Evolutionary conservation across 1,140 invertebrate genomes (phyloP).

Genomic region (Drosophila pandora): DNA sequence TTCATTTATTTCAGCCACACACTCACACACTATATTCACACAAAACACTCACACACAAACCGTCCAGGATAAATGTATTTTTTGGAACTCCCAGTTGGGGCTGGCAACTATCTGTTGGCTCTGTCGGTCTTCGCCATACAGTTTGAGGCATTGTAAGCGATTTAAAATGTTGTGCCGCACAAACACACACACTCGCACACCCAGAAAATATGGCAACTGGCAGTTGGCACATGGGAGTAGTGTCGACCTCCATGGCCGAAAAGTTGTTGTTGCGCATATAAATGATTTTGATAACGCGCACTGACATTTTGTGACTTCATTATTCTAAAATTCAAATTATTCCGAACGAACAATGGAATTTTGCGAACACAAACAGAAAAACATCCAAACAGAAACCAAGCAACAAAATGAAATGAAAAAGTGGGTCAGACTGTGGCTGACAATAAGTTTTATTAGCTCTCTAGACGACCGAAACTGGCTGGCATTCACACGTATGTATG

Average conservation of each 20-base stretch:
- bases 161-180: constrained; percentile 41
- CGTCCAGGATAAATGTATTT: constrained; percentile 7
- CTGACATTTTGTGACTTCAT: constrained; percentile 64
- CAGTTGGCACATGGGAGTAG: constrained; percentile 42
- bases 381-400: neutral
- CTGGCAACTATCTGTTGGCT: constrained; percentile 27
- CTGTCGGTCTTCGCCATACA: constrained; percentile 16
- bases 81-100: constrained; percentile 37
- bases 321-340: constrained; percentile 69
- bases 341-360: constrained; percentile 33
- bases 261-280: constrained; percentile 50
- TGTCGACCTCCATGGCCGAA: constrained; percentile 31
- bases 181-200: neutral
- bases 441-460: constrained; percentile 51
- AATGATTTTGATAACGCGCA: constrained; percentile 60
- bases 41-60: neutral
- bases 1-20: constrained; percentile 48
- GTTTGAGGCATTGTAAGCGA: constrained; percentile 47
- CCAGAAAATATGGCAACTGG: constrained; percentile 43
- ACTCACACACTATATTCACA: neutral
- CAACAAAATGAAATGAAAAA: constrained; percentile 18
- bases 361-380: constrained; percentile 10
- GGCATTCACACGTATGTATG: too few relatives aligned
- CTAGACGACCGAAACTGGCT: constrained; percentile 12
- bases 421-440: constrained; percentile 49